Evolutionary conservation across 2,113 vertebrate genomes (phyloP), one percentile per base, ranked within the genome.

Genomic region (Dendropsophus ebraccatus): DNA sequence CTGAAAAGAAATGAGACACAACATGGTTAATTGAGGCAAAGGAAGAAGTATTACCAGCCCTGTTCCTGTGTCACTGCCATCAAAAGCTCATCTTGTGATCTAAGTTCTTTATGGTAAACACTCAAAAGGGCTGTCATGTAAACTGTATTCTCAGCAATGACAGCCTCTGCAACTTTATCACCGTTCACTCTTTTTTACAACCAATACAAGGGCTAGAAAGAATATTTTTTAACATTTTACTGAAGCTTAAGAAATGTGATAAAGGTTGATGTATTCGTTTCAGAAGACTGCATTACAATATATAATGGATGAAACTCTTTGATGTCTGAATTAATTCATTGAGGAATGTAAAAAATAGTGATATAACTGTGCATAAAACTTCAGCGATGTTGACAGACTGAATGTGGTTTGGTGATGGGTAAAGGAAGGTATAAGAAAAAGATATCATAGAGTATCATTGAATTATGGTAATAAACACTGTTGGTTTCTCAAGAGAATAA

Each of bases 191-290:
- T 70, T 23, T 23, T 32, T 70, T 30, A 35, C 32, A 70, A 30
- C 17, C 35, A 1, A 70, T 21, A 41, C 35, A 37, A 70, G 32
- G 65, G 65, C 35, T 35, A 28, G 9, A 62, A 62, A 37, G 30
- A 69, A 69, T 69, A 35, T 69, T 41, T 70, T 70, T 70, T 41
- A n/a, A 69, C 67, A 41, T 70, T 70, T 41, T 41, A 37, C 67
- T 23, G 65, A 69, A 69, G 32, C 65, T 37, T 69, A 21, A 67
- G 62, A 69, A 70, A 41, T 70, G 35, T 70, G 32, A 70, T 70
- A 41, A 70, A 70, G 67, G 67, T 70, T 70, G 32, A 70, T 41
- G 67, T 70, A 70, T 70, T 70, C 67, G 37, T 37, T 37, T 70
- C 35, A 41, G 19, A 21, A 70, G 67, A 41, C 67, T 37, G 35